Percentiles rank a stretch among this genome's conserved stretches.
Evolutionary conservation across 2,113 vertebrate genomes (phyloP).

Genomic region (Cryptomyrus ogoouensis): DNA sequence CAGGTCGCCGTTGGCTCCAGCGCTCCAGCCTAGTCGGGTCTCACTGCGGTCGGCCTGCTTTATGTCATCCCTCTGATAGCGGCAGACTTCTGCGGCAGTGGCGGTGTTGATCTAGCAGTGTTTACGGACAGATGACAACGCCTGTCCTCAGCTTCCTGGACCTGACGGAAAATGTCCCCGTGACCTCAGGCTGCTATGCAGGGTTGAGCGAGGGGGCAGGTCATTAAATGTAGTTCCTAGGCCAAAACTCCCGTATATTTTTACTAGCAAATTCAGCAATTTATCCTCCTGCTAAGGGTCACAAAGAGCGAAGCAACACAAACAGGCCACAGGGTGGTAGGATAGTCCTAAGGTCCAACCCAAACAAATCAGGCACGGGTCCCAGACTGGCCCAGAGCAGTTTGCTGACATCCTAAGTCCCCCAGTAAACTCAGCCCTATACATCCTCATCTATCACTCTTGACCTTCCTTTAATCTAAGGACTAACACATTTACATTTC

Average conservation of each 20-base stretch:
- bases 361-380: conserved; percentile 55
- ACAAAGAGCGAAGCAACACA: conserved; percentile 22
- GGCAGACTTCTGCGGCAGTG: conserved; percentile 52
- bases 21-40: conserved; percentile 37
- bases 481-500: not conserved
- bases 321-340: conserved; percentile 24
- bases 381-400: conserved; percentile 50
- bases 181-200: conserved; percentile 51
- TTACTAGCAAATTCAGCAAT: conserved; percentile 24
- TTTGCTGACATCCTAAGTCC: conserved; percentile 5
- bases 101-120: conserved; percentile 65
- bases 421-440: not conserved
- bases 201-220: conserved; percentile 63
- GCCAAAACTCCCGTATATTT: conserved; percentile 49
- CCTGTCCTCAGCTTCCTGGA: conserved; percentile 75
- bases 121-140: conserved; percentile 82
- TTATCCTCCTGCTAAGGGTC: conserved; percentile 29
- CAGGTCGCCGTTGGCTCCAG: conserved; percentile 48
- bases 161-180: conserved; percentile 71
- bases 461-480: not conserved
- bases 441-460: not conserved
- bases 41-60: conserved; percentile 49
- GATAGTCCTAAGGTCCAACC: conserved; percentile 38
- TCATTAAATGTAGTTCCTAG: conserved; percentile 8
- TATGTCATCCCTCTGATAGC: conserved; percentile 69